Conservation (phyloP, 2,113 vertebrate species). For the Perognathus longimembris region DNA sequence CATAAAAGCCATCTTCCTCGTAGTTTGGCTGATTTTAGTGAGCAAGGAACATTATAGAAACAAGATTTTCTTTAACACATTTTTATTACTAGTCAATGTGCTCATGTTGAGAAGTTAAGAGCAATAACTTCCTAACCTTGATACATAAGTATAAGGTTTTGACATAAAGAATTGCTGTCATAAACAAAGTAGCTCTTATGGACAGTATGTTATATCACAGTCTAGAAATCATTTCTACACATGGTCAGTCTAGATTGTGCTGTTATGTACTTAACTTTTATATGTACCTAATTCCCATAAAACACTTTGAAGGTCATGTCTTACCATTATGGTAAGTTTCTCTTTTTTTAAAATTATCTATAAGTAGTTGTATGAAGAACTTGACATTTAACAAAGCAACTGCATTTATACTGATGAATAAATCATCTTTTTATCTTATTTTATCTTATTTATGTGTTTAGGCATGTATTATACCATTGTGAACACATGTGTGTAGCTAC, state of each 20-base stretch:
- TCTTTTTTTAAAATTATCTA: too few species aligned
- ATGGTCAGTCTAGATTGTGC: neutral
- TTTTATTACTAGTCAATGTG: neutral
- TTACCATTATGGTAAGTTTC: neutral
- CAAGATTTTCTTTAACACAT: neutral
- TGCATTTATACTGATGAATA: neutral
- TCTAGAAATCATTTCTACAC: neutral
- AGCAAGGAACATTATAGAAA: neutral
- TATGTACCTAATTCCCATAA: neutral
- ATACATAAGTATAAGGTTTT: neutral
- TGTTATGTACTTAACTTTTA: neutral
- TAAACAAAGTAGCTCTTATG: neutral
- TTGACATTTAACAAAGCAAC: too few species aligned
- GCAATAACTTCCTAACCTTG: neutral
- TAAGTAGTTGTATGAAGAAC: too few species aligned
- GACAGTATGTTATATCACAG: neutral
- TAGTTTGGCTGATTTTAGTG: neutral
- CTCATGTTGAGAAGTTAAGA: neutral
- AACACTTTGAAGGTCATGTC: neutral
- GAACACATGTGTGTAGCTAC: neutral
- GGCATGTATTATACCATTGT: neutral
- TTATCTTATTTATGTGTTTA: neutral
- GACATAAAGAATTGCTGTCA: neutral
- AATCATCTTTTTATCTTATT: neutral
- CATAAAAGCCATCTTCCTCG: neutral